Evolutionary conservation across 1,140 invertebrate genomes (phyloP), one percentile per base, ranked within the genome.

Genomic region (Drosophila insularis): DNA sequence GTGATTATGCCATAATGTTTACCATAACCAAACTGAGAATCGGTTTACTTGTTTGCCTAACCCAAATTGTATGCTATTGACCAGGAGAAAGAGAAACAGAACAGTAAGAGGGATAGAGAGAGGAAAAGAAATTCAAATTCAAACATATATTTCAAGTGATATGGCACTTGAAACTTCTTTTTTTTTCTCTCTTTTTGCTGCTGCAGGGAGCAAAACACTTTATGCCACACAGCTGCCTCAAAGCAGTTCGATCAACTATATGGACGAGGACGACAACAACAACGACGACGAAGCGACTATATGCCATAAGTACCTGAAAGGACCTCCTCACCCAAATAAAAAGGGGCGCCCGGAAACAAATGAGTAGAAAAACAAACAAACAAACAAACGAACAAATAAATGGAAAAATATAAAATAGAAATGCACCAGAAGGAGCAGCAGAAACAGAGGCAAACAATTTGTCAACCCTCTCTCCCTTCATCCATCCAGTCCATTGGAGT

Each of bases 1-100:
- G 43, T 86, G 82, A 86, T 86, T 87, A 86, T 81, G 82, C 82
- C 74, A 80, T 86, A 87, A 76, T 87, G 75, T 86, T 81, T 87
- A 79, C 68, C 78, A 70, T 60, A 61, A 55, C 59, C 61, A 23
- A 74, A 55, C 60, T 53, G 60, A 50, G 68, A 54, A 37, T 63
- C 40, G 66, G 71, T 70, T 79, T 55, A 68, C 71, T 59, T 86
- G 82, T 87, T 87, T 86, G 84, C 79, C 66, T 87, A 86, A 86
- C 82, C 82, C 76, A 86, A 86, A 86, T 86, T 86, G 82, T 79
- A 76, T 76, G 82, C 75, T 79, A 76, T 81, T 86, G 82, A 87
- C 82, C 82, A 77, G 64, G 17, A 11, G 17, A 50, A 50, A 50
- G 43, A 50, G 43, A 21, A 11, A 50, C 2, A 21, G 11, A 37